Evolutionary conservation across 2,888 invertebrate species (phyloP), one percentile per base, ranked within the genome.

Genomic region (Troides aeacus): DNA sequence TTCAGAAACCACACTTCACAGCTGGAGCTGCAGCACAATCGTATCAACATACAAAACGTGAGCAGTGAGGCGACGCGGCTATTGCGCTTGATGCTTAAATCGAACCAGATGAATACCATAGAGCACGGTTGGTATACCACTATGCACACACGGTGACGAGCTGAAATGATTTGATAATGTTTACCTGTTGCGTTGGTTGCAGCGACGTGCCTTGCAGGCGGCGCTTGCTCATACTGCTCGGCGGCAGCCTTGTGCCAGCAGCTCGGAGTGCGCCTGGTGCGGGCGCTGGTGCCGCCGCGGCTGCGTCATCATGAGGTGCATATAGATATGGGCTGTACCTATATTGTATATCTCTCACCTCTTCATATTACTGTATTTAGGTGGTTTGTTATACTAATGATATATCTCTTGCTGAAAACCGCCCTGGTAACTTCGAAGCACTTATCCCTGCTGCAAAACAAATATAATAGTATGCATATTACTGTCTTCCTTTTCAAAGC

Each of bases 201-300:
- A 46, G 58, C 65, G 21, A 59, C 15, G 63, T 91, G 91, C 73
- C 75, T 80, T 36, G 87, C 90, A 59, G 90, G 89, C 64, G 91
- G 90, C 42, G 98, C 98, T 83, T 99, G 99, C 82, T 95, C 96
- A 66, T 97, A 97, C 84, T 99, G 99, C 88, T 98, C 98, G 84
- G 96, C 98, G 69, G 96, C 97, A 42, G 97, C 98, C 50, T 96
- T 98, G 90, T 99, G 99, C 97, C 98, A 99, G 88, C 99, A 98
- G 86, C 89, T 99, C 53, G 96, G 97, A 17, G 94, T 97, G 66
- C 95, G 96, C 77, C 89, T 98, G 53, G 94, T 98, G 42, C 95
- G 96, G 73, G 97, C 96, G 77, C 94, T 97, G 81, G 96, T 95
- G 66, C 97, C 97, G 2, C 94, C 95, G 76, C 93, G 94, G 83